Conservation (phyloP, 2,113 vertebrate genomes). For the Chaetops frenatus region DNA sequence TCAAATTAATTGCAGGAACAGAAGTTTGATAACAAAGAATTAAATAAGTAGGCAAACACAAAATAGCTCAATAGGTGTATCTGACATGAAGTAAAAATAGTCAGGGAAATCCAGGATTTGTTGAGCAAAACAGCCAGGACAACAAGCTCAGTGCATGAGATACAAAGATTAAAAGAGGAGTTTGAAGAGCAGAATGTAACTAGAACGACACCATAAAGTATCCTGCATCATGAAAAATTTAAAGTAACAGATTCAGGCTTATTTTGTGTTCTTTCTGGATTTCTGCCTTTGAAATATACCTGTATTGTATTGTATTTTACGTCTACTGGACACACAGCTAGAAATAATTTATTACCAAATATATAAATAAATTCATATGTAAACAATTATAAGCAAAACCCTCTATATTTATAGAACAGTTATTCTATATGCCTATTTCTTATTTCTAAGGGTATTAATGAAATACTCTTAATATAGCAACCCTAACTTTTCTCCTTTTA, state of each 20-base stretch:
- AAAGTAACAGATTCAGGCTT: not conserved
- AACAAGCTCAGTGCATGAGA: not conserved
- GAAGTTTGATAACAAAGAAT: not conserved
- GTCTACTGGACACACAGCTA: not conserved
- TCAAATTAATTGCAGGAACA: not conserved
- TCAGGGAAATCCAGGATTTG: not conserved
- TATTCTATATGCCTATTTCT: not conserved
- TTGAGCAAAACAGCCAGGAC: not conserved
- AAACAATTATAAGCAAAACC: not conserved
- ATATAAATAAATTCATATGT: not conserved
- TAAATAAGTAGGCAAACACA: not conserved
- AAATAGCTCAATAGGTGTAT: not conserved
- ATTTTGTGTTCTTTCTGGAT: not conserved
- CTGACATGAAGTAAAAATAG: not conserved
- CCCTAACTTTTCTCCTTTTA: not conserved
- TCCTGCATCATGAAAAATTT: not conserved
- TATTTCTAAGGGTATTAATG: not conserved
- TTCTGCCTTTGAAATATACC: not conserved
- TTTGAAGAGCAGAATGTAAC: not conserved
- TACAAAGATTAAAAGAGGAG: not conserved
- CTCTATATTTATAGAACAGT: not conserved
- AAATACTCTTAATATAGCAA: not conserved
- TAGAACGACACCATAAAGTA: not conserved
- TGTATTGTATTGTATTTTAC: not conserved
- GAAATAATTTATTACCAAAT: not conserved